Percentiles rank a stretch among this genome's conserved stretches.
Conservation (phyloP, 2,797 vertebrate genomes). For the Enteromius treurensis region DNA sequence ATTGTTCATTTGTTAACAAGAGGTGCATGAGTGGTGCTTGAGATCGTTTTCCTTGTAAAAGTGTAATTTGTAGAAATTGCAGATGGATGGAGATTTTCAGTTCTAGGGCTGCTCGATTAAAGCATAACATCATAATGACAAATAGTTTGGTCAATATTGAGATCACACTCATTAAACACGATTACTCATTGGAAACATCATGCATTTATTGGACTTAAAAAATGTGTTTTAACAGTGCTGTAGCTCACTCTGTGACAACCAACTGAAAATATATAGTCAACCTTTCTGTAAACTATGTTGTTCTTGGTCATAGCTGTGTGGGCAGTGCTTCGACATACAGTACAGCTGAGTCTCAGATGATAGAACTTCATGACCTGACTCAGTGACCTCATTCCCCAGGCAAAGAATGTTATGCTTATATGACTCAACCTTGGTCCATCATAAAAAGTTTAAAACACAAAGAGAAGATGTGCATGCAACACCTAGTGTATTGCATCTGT, state of each 20-base stretch:
- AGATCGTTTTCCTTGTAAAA: conserved; percentile 13
- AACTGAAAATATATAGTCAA: neutral
- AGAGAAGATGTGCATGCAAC: neutral
- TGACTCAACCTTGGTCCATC: neutral
- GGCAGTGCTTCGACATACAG: neutral
- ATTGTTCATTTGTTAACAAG: conserved; percentile 13
- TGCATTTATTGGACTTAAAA: neutral
- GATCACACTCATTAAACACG: neutral
- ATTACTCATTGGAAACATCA: neutral
- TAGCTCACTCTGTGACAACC: neutral
- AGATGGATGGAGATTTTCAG: neutral
- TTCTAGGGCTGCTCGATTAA: neutral
- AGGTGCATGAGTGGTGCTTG: conserved; percentile 9
- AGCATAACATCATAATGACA: neutral
- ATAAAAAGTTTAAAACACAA: neutral
- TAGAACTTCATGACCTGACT: neutral
- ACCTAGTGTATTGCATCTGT: neutral
- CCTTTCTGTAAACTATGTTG: neutral
- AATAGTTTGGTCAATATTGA: neutral
- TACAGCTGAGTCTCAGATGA: neutral
- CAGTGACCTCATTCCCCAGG: neutral
- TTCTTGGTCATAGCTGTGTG: neutral
- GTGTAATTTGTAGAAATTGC: conserved; percentile 4
- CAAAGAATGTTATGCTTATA: neutral
- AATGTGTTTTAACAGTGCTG: neutral